Base-by-base conservation (phyloP, 2,113 vertebrate genomes). In the Rhea pennata region DNA sequence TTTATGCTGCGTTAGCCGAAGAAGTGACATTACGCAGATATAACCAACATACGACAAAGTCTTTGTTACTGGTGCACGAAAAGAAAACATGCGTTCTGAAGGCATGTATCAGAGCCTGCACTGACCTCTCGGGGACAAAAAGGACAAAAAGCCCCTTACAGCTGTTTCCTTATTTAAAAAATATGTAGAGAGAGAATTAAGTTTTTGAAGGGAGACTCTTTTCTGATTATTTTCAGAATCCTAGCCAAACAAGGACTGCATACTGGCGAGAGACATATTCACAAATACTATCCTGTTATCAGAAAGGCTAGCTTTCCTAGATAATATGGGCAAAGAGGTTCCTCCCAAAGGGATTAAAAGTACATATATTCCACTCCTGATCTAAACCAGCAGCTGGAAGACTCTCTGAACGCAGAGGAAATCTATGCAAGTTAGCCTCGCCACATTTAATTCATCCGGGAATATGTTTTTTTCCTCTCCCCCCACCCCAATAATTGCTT, bases 341-440 rank as follows among this genome's bases (percentile, higher is more conserved):
- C 56, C 77, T 87, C 77, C 51, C 53, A 44, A 50, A 81, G 31
- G 50, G 75, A 92, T 3, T 77, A 81, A 94, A 42, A 81, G 61
- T 51, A 84, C 67, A 88, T 95, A 93, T 92, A 94, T 94, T 95
- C 81, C 87, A 88, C 61, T 89, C 66, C 56, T 91, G 73, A 95
- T 91, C 91, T 92, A 87, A 42, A 92, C 88, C 33, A 91, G 42
- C 77, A 74, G 23, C 59, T 64, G 40, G 36, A 88, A 74, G 13
- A 81, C 74, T 13, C 27, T 88, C 56, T 72, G 64, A 2, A 5
- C 93, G 76, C 21, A 72, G 61, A 83, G 26, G 8, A 92, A 93
- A 86, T 39, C 62, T 1, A 90, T 1, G 2, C 46, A 92, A 93
- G 92, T 46, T 15, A 90, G 12, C 31, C n/a, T 67, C 88, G 67